These are phyloP conservation scores for Burhinus oedicnemus DNA, from an alignment of 2,113 vertebrate species.

Conservation along the genomic window DNA sequence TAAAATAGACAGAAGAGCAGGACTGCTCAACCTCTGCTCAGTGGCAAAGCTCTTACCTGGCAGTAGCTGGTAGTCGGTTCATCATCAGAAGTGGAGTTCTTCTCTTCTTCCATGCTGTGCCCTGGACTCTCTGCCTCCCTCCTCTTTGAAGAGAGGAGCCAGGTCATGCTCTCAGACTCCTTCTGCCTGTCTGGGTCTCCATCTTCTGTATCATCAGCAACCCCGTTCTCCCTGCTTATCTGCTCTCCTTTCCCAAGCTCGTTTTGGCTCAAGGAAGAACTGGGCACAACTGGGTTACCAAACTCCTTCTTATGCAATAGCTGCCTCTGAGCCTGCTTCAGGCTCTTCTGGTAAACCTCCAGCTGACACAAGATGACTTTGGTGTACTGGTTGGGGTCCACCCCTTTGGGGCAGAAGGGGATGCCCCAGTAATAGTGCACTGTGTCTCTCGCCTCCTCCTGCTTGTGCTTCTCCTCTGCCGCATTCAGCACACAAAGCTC, in stretches of 20 bases:
- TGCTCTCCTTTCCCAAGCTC: conserved; percentile 64
- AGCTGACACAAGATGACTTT: conserved; percentile 93
- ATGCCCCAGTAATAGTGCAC: conserved; percentile 96
- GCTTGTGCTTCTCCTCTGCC: conserved; percentile 34
- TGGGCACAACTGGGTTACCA: conserved; percentile 85
- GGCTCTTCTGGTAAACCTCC: conserved; percentile 91
- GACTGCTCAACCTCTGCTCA: background rate
- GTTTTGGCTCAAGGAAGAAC: conserved; percentile 62
- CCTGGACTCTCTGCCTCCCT: conserved; percentile 59
- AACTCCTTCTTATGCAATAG: conserved; percentile 88
- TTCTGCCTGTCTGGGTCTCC: conserved; percentile 71
- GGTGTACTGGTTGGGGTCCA: conserved; percentile 90
- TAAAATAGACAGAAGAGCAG: background rate
- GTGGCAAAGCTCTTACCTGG: conserved; percentile 71
- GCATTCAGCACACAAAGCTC: background rate
- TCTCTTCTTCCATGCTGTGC: conserved; percentile 64
- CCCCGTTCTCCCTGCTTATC: conserved; percentile 64
- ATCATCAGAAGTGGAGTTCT: conserved; percentile 67
- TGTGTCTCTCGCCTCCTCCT: conserved; percentile 32
- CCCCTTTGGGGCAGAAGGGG: conserved; percentile 91
- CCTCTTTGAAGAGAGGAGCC: conserved; percentile 53
- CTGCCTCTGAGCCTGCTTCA: conserved; percentile 88
- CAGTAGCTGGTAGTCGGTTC: conserved; percentile 76
- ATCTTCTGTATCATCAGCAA: conserved; percentile 68
- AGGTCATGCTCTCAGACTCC: conserved; percentile 63